These are phyloP conservation scores for Aurelia aurita complex sp. Pacific DNA, from an alignment of 30 jellyfish, hydroid and myxozoan genomes.

Conservation along the genomic window DNA sequence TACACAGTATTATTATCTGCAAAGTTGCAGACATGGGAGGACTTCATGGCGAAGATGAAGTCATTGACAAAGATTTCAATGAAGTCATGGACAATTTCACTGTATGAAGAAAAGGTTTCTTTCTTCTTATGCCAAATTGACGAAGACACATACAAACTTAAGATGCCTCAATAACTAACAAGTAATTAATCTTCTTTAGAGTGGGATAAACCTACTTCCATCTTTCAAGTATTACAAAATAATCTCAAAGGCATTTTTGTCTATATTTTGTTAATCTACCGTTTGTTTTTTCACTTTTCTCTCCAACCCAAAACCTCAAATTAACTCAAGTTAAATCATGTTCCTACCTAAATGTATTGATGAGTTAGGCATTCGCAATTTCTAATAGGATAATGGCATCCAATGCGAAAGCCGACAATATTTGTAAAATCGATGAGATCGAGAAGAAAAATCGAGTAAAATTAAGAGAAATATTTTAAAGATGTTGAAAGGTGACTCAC, in stretches of 20 bases:
- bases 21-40: too few species aligned
- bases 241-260: neutral
- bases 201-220: too few species aligned
- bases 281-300: conserved; percentile 39
- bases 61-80: too few species aligned
- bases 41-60: too few species aligned
- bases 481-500: conserved; percentile 44
- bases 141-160: too few species aligned
- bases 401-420: conserved; percentile 27
- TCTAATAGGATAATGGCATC: conserved; percentile 25
- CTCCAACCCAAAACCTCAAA: conserved; percentile 21
- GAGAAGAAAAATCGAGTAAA: conserved; percentile 24
- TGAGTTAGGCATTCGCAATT: conserved; percentile 1
- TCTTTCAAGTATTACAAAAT: too few species aligned
- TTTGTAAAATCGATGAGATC: conserved; percentile 6
- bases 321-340: conserved; percentile 25
- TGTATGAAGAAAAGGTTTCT: too few species aligned
- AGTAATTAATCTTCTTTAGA: too few species aligned
- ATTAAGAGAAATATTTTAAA: conserved; percentile 22
- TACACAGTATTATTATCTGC: too few species aligned
- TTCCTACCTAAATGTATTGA: conserved; percentile 3
- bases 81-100: too few species aligned
- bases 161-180: too few species aligned
- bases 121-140: too few species aligned
- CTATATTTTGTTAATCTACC: conserved; percentile 29